Conservation (phyloP, 2,888 invertebrate genomes). For the Drosophila mayaguana region DNA sequence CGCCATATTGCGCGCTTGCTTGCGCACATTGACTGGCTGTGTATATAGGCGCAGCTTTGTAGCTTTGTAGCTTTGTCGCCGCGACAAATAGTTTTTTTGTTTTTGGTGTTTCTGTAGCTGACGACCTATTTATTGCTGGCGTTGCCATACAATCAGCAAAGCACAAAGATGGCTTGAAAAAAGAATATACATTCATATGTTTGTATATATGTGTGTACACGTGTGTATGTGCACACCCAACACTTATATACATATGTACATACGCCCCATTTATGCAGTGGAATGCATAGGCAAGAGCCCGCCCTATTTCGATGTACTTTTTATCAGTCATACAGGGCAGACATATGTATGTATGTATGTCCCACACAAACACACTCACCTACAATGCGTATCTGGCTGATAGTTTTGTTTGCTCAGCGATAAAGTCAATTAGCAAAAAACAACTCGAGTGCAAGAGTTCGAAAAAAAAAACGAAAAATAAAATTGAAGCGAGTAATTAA, state of each 20-base stretch:
- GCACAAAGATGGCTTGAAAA: not conserved
- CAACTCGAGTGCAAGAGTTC: constrained; percentile 56
- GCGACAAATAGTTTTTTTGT: constrained; percentile 54
- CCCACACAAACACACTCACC: not conserved
- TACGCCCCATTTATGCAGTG: constrained; percentile 37
- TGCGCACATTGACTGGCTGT: constrained; percentile 26
- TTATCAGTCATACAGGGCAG: constrained; percentile 6
- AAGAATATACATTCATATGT: not conserved
- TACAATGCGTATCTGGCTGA: constrained; percentile 40
- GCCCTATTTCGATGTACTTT: constrained; percentile 2
- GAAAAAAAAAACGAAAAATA: not conserved
- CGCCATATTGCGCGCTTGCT: not conserved
- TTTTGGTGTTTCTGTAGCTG: constrained; percentile 45
- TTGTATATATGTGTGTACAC: not conserved
- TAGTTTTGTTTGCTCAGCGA: constrained; percentile 77
- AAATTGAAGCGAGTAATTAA: constrained; percentile 58
- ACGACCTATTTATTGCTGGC: constrained; percentile 68
- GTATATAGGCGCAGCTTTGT: constrained; percentile 25
- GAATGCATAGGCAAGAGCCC: constrained; percentile 29
- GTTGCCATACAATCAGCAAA: constrained; percentile 47
- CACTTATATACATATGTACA: not conserved
- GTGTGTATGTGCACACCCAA: not conserved
- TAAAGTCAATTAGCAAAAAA: constrained; percentile 77
- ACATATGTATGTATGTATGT: not conserved
- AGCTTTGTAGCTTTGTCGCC: constrained; percentile 42